Base-by-base conservation (phyloP, 1,140 invertebrate genomes). In the Polyergus mexicanus region DNA sequence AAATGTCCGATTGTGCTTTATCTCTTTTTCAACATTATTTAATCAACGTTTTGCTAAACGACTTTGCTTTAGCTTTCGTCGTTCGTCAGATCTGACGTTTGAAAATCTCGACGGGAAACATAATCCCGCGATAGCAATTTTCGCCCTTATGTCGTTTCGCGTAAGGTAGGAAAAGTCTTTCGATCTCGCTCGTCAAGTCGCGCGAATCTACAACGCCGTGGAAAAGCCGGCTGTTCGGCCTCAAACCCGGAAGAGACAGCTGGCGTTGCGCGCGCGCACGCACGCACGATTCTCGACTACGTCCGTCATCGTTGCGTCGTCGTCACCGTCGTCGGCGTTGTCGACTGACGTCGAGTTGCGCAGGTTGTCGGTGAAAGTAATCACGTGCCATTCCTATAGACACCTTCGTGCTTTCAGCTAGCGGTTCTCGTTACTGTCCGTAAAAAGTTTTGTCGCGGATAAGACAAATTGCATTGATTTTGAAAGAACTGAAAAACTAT, bases 331-430 rank as follows among this genome's bases (percentile, higher is more conserved):
- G 77, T 41, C 66, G 78, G 35, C 78, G 62, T 66, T 5, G 62
- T 54, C 62, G 62, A 68, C 68, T 25, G 44, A 74, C 41, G 54
- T 72, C 54, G 54, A 56, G 62, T 69, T 28, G 78, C 19, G 56
- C 78, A 22, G 68, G 38, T 16, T 72, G 78, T 74, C 78, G 68
- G 78, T 74, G 78, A 83, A 83, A 83, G 78, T 83, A 83, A 83
- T 83, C 78, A 83, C 68, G 78, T 83, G 78, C 56, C 78, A 74
- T 83, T 83, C 78, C 60, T 74, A 83, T 83, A 83, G 68, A 74
- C 68, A 83, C 78, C 78, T 83, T 35, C 68, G 78, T n/a, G 68
- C 78, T 72, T 44, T 83, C 68, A 25, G 78, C 68, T 41, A 83
- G 78, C 28, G 68, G 16, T 56, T 83, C 66, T 74, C 54, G 47